A percentile compares a stretch with the other conserved stretches of the same genome.
Conservation (phyloP, 2,888 invertebrate genomes). For the Oeneis ivallda region DNA sequence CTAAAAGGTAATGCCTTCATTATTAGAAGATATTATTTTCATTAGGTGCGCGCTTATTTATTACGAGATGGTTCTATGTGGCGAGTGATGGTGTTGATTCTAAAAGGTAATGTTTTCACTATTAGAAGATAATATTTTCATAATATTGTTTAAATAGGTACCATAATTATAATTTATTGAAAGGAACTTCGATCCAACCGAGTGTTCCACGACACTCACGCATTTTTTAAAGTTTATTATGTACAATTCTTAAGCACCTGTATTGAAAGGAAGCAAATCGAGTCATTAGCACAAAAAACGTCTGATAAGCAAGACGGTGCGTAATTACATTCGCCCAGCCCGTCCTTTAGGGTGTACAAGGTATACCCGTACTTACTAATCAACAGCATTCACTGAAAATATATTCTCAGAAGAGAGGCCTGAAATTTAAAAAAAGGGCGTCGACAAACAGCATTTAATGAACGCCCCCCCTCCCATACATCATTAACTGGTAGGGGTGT, state of each 20-base stretch:
- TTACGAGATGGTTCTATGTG: no score
- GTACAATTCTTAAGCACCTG: conserved; percentile 24
- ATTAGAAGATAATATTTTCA: no score
- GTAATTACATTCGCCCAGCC: conserved; percentile 45
- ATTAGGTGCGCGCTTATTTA: no score
- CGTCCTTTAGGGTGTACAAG: conserved; percentile 39
- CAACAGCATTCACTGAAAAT: conserved; percentile 47
- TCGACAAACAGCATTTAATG: conserved; percentile 67
- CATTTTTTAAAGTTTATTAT: no score
- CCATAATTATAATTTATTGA: no score
- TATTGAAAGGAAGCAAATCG: conserved; percentile 38
- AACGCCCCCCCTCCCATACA: conserved; percentile 64
- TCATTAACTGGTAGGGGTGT: conserved; percentile 73
- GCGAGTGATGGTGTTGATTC: no score
- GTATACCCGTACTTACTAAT: conserved; percentile 43
- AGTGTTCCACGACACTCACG: no score
- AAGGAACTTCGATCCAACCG: no score
- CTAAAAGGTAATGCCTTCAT: no score
- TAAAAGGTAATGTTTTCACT: no score
- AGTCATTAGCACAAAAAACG: conserved; percentile 42
- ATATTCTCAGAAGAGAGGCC: conserved; percentile 45
- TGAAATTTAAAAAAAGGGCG: conserved; percentile 54
- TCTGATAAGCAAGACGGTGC: conserved; percentile 43
- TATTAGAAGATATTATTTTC: no score
- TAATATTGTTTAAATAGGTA: no score